Evolutionary conservation across 2,113 vertebrate genomes (phyloP).

Genomic region (Colaptes auratus): DNA sequence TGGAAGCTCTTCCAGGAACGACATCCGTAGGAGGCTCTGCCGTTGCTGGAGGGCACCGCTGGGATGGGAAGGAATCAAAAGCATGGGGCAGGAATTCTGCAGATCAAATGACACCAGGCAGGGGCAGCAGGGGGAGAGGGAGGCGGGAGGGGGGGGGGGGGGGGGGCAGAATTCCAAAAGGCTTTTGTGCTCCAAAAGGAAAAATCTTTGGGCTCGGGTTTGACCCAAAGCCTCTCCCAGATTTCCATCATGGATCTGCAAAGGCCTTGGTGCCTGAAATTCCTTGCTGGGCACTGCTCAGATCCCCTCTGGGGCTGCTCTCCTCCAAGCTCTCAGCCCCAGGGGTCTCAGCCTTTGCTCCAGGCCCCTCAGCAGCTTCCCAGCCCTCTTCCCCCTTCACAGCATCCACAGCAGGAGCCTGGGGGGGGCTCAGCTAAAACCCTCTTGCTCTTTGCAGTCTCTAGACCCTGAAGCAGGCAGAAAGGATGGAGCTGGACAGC

Average conservation of each 20-base stretch:
- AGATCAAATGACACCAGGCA: neutral
- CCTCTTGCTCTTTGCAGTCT: neutral
- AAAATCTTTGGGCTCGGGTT: fast-evolving
- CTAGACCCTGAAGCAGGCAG: neutral
- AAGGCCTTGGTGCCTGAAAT: neutral
- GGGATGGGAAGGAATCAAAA: neutral
- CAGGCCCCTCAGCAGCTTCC: too few species aligned
- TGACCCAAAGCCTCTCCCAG: fast-evolving
- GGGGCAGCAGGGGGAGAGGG: neutral
- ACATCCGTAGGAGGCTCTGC: neutral
- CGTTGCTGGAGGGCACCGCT: neutral
- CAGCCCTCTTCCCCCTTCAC: too few species aligned
- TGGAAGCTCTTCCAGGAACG: neutral
- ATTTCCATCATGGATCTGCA: fast-evolving
- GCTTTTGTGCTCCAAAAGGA: neutral
- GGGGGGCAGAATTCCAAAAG: neutral
- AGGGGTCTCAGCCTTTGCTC: too few species aligned
- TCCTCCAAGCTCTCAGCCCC: too few species aligned
- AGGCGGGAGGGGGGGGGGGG: neutral
- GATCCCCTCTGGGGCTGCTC: too few species aligned
- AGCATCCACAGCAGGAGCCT: too few species aligned
- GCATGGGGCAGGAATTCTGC: neutral
- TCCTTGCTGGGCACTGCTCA: too few species aligned
- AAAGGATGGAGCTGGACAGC: too few species aligned
- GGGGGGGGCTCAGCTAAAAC: too few species aligned